Evolutionary conservation across 1,140 invertebrate genomes (phyloP), one percentile per base, ranked within the genome.

Genomic region (Mylabris phalerata): DNA sequence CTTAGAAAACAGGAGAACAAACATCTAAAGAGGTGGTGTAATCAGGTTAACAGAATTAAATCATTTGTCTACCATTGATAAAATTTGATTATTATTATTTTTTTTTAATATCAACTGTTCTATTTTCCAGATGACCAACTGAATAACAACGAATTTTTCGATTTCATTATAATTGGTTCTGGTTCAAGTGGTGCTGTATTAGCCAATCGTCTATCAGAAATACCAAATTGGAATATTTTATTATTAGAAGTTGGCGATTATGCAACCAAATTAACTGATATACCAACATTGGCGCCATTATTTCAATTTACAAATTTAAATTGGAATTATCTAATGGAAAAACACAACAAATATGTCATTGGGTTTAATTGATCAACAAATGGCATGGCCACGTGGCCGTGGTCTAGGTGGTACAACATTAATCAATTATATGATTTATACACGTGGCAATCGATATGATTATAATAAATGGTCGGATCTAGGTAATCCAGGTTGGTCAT

Each of bases 391-490:
- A 0, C 71, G 81, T 50, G 84, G 85, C 1, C 82, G 78, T 62
- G 82, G 79, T 0, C 67, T 89, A 2, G 91, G 91, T 1, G 92
- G 92, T 1, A 82, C 84, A 1, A 89, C 86, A 11, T 82, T 88
- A 6, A 82, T 94, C 26, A 94, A 95, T 71, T 91, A 87, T 55
- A 93, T 95, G 90, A 85, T 93, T n/a, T 93, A 93, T 71, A 86
- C 90, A 0, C 78, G 93, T 26, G 93, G 92, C 0, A 84, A 91
- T 74, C 79, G 78, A 2, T 57, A 65, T 11, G 82, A 84, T 59
- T 84, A 79, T 55, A 79, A 84, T 51, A 72, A 75, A 50, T 93
- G 90, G 90, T 82, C 80, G 41, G 60, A 66, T 65, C 62, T 82
- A 67, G 89, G 89, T 0, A 93, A 93, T 60, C 72, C 75, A 1